These are phyloP conservation scores for Phaonia tiefii DNA, from an alignment of 2,888 invertebrate species.

Conservation along the genomic window DNA sequence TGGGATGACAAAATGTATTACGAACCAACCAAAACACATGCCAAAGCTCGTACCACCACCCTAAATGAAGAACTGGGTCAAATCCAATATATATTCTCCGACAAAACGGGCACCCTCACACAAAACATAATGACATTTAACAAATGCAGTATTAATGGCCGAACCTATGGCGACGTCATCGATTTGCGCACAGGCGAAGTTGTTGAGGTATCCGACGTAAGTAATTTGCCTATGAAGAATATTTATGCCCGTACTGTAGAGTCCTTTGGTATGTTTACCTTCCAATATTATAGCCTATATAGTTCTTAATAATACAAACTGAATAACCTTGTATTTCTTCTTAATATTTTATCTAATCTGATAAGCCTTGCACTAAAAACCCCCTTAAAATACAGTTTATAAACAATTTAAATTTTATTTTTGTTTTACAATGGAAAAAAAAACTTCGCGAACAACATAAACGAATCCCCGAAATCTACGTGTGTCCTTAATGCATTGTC, in stretches of 20 bases:
- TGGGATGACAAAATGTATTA: constrained; percentile 99
- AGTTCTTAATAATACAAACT: constrained; percentile 8
- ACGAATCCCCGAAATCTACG: too few species aligned
- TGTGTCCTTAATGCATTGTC: too few species aligned
- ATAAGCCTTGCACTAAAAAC: constrained; percentile 50
- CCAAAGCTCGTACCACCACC: constrained; percentile 98
- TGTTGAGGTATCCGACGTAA: constrained; percentile 92
- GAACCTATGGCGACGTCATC: constrained; percentile 94
- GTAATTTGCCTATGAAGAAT: constrained; percentile 71
- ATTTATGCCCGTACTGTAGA: too few species aligned
- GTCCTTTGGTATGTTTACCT: not conserved
- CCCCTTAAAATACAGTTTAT: constrained; percentile 12
- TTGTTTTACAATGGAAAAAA: too few species aligned
- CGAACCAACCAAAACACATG: constrained; percentile 92
- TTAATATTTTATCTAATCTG: constrained; percentile 59
- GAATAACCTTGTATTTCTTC: constrained; percentile 32
- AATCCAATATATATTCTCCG: constrained; percentile 99
- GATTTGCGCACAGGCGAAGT: constrained; percentile 93
- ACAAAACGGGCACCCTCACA: constrained; percentile 99
- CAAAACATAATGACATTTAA: constrained; percentile 99
- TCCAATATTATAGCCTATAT: not conserved
- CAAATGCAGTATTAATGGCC: constrained; percentile 97
- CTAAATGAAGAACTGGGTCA: constrained; percentile 99
- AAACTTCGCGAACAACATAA: too few species aligned
- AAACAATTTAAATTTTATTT: too few species aligned